A percentile compares a stretch with the other conserved stretches of the same genome.
phyloP scores from a whole-genome alignment of 2,797 vertebrate species.

The Paguma larvata region DNA sequence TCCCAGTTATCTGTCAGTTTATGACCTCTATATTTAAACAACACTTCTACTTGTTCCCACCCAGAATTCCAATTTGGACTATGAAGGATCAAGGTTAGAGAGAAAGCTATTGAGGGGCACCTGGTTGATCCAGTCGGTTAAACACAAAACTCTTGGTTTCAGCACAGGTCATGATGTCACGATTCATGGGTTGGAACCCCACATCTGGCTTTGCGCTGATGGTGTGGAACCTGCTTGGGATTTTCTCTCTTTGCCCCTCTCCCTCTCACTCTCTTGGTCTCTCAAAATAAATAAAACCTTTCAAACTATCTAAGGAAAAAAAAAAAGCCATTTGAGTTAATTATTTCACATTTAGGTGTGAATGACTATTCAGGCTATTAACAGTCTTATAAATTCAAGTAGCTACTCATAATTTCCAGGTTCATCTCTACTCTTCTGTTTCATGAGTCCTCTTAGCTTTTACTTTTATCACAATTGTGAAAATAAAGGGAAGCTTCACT shows the following conservation, averaged over 20 bases:
- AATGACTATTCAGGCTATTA: conserved; percentile 3
- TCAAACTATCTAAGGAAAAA: no score
- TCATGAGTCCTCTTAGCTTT: background rate
- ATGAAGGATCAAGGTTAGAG: background rate
- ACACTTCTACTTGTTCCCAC: background rate
- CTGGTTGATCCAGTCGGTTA: no score
- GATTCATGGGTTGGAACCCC: no score
- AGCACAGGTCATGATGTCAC: no score
- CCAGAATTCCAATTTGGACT: background rate
- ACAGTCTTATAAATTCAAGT: background rate
- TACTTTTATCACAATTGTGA: background rate
- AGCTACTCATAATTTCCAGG: background rate
- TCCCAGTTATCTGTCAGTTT: background rate
- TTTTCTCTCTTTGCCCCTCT: no score
- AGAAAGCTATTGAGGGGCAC: background rate
- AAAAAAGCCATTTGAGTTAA: background rate
- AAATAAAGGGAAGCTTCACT: background rate
- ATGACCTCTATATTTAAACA: background rate
- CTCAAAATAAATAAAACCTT: no score
- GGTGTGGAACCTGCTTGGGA: no score
- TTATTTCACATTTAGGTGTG: background rate
- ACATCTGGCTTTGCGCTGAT: no score
- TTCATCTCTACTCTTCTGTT: background rate
- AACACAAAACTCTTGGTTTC: no score
- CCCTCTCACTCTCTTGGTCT: no score